phyloP scores from a whole-genome alignment of 2,797 vertebrate genomes.

The Intellagama lesueurii region DNA sequence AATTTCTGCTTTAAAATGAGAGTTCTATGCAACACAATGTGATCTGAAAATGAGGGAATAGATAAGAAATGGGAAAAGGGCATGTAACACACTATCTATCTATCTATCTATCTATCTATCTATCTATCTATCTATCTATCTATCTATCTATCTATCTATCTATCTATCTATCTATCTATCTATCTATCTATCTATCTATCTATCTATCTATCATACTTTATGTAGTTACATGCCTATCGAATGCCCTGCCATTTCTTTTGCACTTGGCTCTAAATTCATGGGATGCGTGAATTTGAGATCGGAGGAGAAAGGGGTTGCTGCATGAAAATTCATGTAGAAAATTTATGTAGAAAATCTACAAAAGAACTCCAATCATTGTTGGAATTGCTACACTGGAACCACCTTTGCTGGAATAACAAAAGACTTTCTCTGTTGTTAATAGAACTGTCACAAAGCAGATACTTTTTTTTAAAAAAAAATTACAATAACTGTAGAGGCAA shows the following conservation, averaged over 20 bases:
- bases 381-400: neutral
- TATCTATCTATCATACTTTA: neutral
- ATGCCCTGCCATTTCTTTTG: neutral
- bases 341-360: neutral
- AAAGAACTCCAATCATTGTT: neutral
- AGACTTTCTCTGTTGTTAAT: neutral
- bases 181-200: neutral
- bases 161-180: too few species aligned
- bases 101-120: too few species aligned
- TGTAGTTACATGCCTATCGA: neutral
- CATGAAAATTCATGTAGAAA: too few species aligned
- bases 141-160: too few species aligned
- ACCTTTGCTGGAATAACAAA: neutral
- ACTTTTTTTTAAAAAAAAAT: neutral
- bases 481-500: neutral
- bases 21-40: neutral
- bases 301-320: too few species aligned
- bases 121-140: too few species aligned
- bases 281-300: neutral
- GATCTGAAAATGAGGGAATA: neutral
- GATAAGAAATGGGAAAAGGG: neutral
- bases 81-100: neutral
- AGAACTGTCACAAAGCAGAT: neutral
- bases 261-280: neutral
- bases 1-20: conserved; percentile 3